Evolutionary conservation across 2,888 invertebrate genomes (phyloP).

Genomic region (Julus scandinavius): DNA sequence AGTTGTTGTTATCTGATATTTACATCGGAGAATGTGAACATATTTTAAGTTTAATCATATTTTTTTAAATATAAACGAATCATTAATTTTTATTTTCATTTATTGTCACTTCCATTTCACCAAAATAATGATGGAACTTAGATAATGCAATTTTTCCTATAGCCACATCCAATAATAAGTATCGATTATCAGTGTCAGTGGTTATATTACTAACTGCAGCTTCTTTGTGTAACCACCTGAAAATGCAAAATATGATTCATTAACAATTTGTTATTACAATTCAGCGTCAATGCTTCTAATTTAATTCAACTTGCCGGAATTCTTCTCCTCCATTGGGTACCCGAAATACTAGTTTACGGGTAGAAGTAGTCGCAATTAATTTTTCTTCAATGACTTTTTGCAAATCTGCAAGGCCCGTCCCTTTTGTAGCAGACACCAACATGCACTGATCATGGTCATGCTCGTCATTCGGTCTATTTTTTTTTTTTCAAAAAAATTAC

Average conservation of each 20-base stretch:
- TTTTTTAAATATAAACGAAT: background rate
- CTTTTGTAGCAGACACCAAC: slow-evolving; percentile 69
- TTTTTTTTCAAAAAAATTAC: background rate
- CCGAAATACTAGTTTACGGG: slow-evolving; percentile 70
- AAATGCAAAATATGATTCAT: slow-evolving; percentile 52
- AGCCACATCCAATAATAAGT: slow-evolving; percentile 46
- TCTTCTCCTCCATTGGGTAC: slow-evolving; percentile 72
- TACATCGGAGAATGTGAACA: background rate
- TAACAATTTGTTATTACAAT: background rate
- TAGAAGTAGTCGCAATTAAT: slow-evolving; percentile 70
- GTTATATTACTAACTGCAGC: slow-evolving; percentile 70
- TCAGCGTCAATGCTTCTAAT: background rate
- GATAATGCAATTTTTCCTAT: slow-evolving; percentile 11
- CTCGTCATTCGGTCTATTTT: background rate
- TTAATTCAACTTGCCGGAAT: background rate
- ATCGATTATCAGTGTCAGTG: slow-evolving; percentile 44
- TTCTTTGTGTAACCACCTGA: slow-evolving; percentile 75
- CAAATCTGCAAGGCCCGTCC: slow-evolving; percentile 68
- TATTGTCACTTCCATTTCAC: slow-evolving; percentile 23
- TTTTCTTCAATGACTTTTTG: slow-evolving; percentile 67
- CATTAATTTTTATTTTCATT: background rate
- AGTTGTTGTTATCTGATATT: background rate
- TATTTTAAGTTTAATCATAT: slow-evolving; percentile 21
- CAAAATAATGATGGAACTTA: slow-evolving; percentile 43
- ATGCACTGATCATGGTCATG: slow-evolving; percentile 61